Evolutionary conservation across 1,140 invertebrate genomes (phyloP).

Genomic region (Mactra quadrangularis): DNA sequence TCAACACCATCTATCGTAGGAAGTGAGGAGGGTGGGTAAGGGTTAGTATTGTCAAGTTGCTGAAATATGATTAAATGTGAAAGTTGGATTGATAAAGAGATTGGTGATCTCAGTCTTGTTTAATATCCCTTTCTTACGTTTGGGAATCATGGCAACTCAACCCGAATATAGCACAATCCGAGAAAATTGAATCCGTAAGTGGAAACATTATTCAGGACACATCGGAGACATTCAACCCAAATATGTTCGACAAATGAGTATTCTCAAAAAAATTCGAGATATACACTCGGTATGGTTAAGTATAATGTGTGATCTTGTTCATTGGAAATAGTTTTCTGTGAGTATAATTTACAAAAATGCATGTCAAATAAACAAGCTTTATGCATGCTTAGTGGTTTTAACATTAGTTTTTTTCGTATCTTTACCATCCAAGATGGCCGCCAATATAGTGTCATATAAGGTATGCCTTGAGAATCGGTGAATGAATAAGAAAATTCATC

Average conservation of each 20-base stretch:
- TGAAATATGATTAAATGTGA: background rate
- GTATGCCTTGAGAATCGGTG: too few relatives aligned
- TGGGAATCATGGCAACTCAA: background rate
- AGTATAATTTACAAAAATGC: too few relatives aligned
- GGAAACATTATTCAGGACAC: background rate
- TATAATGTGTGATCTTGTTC: too few relatives aligned
- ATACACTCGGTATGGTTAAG: too few relatives aligned
- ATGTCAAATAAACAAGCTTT: too few relatives aligned
- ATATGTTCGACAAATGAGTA: background rate
- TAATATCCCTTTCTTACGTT: background rate
- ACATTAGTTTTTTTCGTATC: too few relatives aligned
- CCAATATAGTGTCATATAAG: too few relatives aligned
- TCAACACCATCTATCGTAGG: background rate
- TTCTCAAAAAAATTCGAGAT: too few relatives aligned
- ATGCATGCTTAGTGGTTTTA: too few relatives aligned
- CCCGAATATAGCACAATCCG: background rate
- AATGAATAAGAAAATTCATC: too few relatives aligned
- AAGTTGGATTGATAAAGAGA: background rate
- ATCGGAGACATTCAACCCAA: background rate
- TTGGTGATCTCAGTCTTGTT: background rate
- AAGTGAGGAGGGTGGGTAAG: background rate
- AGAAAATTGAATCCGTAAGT: background rate
- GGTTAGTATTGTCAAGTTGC: constrained; percentile 11
- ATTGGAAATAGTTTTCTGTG: too few relatives aligned
- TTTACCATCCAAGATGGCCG: too few relatives aligned